phyloP scores from a whole-genome alignment of 2,797 vertebrate genomes.

The Sitta carolinensis region DNA sequence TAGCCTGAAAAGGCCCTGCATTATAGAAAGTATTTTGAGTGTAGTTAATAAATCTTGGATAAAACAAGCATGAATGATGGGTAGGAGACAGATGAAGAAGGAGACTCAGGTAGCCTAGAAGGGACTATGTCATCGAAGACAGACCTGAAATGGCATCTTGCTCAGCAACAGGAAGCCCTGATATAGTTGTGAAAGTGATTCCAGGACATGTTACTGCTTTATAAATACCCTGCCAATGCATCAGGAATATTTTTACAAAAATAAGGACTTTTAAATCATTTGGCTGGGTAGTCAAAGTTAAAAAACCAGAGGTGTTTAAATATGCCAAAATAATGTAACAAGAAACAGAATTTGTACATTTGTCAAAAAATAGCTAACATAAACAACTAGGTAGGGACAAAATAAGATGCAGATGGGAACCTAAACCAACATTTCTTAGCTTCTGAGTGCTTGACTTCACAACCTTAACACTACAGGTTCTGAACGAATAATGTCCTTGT shows the following conservation, averaged over 20 bases:
- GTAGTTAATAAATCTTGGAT: accelerated
- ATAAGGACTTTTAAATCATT: neutral
- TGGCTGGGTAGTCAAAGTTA: neutral
- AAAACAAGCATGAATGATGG: neutral
- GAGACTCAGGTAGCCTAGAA: neutral
- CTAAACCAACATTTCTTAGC: neutral
- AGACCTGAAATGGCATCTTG: neutral
- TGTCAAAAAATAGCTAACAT: neutral
- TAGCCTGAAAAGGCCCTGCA: neutral
- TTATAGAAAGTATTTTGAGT: neutral
- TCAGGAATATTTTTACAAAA: neutral
- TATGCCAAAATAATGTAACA: neutral
- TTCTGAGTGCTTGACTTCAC: neutral
- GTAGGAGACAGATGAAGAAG: neutral
- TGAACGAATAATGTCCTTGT: neutral
- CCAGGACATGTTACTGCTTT: neutral
- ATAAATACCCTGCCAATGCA: neutral
- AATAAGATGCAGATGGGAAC: neutral
- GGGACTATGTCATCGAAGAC: neutral
- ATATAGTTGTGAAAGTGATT: neutral
- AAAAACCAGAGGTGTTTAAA: neutral
- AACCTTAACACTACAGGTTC: neutral
- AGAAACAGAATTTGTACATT: neutral
- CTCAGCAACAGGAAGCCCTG: neutral
- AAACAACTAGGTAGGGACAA: neutral